Evolutionary conservation across 1,140 invertebrate species (phyloP).

Genomic region (Myzus persicae): DNA sequence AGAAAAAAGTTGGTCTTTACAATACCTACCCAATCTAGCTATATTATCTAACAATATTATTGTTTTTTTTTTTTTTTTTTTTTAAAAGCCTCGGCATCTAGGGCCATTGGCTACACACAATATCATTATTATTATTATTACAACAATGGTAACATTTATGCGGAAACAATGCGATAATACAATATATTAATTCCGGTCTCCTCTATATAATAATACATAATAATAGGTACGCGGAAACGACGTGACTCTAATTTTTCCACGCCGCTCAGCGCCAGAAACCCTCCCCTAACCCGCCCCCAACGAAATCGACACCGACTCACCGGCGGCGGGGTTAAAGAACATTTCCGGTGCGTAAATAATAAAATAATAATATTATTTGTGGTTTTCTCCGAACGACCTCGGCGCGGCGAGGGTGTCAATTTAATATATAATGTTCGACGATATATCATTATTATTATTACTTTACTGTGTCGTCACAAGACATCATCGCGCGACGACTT

Average conservation of each 20-base stretch:
- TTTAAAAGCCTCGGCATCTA: too few species aligned
- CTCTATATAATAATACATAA: neutral
- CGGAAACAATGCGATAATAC: neutral
- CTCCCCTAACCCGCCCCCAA: too few species aligned
- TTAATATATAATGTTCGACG: neutral
- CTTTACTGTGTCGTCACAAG: neutral
- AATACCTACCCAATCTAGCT: too few species aligned
- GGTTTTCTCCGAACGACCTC: slow-evolving; percentile 8
- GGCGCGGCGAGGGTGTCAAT: neutral
- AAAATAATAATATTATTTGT: neutral
- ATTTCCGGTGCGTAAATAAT: neutral
- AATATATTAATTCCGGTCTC: neutral
- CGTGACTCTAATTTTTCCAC: neutral
- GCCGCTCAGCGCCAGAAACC: neutral
- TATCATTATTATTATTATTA: neutral
- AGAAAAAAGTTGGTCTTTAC: neutral
- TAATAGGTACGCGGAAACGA: neutral
- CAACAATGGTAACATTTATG: neutral
- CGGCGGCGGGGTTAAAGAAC: neutral
- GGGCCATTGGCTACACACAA: too few species aligned
- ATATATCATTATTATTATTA: neutral
- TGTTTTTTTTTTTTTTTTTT: too few species aligned
- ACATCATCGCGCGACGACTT: neutral
- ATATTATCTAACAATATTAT: too few species aligned
- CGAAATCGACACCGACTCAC: neutral